Evolutionary conservation across 2,113 vertebrate genomes (phyloP), one percentile per base, ranked within the genome.

Genomic region (Alouatta palliata): DNA sequence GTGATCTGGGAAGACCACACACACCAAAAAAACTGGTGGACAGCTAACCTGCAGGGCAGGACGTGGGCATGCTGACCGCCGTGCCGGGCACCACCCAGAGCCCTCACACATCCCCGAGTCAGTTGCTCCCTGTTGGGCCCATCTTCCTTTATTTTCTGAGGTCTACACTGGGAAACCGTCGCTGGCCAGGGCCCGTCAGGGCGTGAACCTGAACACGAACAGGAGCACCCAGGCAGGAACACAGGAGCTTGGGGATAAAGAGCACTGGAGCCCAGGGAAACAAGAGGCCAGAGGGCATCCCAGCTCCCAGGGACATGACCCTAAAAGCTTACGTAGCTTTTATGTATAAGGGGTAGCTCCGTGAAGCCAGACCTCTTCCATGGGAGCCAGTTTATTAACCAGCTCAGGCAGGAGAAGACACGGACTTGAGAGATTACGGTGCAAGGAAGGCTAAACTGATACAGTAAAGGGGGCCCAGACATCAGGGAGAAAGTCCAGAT

Each of bases 61-160:
- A 2, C 0, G 1, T 6, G 47, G 70, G 11, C 79, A 32, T 1
- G 0, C 1, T 16, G n/a, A 16, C 20, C 2, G 9, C 68, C 43
- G 3, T 16, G 0, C 76, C 3, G 35, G 87, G 30, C 20, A 8
- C 27, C 14, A 2, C 1, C 73, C 1, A 0, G 37, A 47, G 45
- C 71, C 14, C 54, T 47, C 3, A 0, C 0, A 1, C 5, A 10
- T 13, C 20, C 32, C 16, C 5, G 17, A 1, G n/a, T 1, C 14
- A 17, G 13, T 7, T 40, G 20, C 45, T 73, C 6, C 54, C 45
- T 19, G 3, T 45, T 8, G 20, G 4, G 56, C 71, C 82, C 71
- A 17, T 45, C 76, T 14, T 23, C 56, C 52, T 45, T n/a, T 35
- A 27, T 52, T 77, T 37, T 32, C 47, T 35, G 37, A 4, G 16